Percentiles rank a stretch among this genome's conserved stretches.
These are phyloP conservation scores for Percopsis omiscomaycus DNA, from an alignment of 2,797 vertebrate genomes.

Conservation along the genomic window DNA sequence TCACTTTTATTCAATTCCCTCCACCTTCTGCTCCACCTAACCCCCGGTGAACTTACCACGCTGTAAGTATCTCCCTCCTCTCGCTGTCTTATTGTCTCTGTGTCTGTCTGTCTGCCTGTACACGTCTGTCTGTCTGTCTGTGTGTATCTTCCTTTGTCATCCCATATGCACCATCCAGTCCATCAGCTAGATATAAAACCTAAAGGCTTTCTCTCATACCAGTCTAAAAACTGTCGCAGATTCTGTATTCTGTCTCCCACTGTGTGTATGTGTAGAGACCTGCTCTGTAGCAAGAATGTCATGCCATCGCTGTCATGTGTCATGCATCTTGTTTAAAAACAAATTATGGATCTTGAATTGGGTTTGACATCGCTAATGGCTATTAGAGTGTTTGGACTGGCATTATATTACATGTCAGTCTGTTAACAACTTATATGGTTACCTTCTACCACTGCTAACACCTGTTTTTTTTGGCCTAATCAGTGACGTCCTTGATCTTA, in stretches of 20 bases:
- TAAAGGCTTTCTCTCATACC: background rate
- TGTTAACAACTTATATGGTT: no score
- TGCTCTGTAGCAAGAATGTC: conserved; percentile 21
- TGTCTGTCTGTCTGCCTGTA: conserved; percentile 22
- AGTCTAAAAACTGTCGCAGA: background rate
- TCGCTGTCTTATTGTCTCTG: conserved; percentile 43
- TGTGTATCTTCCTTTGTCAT: conserved; percentile 13
- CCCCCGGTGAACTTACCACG: conserved; percentile 60
- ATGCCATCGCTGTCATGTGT: conserved; percentile 45
- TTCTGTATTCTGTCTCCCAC: background rate
- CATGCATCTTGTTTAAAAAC: conserved; percentile 52
- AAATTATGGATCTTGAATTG: conserved; percentile 54
- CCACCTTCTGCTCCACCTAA: conserved; percentile 67
- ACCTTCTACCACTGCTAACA: no score
- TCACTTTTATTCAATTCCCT: conserved; percentile 69
- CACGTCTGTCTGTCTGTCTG: conserved; percentile 1
- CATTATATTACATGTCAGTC: conserved; percentile 56
- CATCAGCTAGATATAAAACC: background rate
- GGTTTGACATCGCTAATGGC: conserved; percentile 57
- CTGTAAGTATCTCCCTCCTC: conserved; percentile 75
- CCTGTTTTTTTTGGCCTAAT: no score
- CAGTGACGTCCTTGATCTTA: no score
- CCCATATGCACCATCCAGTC: background rate
- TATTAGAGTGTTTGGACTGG: conserved; percentile 53
- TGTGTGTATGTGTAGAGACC: background rate